Conservation (phyloP, 1,140 invertebrate genomes). For the Lasaia peninsularis region DNA sequence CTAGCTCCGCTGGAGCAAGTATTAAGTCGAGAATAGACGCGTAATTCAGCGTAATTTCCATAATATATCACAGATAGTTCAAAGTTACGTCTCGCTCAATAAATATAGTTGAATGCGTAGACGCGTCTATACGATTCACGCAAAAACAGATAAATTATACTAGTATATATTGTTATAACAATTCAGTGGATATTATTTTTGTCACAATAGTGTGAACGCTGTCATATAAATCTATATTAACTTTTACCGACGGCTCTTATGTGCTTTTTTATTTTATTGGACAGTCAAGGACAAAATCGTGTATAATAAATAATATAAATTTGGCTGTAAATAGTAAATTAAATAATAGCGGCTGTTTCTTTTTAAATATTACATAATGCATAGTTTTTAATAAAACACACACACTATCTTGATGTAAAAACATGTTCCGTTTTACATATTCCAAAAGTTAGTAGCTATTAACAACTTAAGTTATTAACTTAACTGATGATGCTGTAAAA, state of each 20-base stretch:
- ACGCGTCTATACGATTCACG: background rate
- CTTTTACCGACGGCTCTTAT: slow-evolving; percentile 1
- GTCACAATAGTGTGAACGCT: slow-evolving; percentile 15
- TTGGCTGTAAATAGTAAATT: background rate
- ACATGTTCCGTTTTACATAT: too few species aligned
- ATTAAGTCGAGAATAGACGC: too few species aligned
- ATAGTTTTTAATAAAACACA: too few species aligned
- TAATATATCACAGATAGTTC: background rate
- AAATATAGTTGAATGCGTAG: background rate
- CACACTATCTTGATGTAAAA: too few species aligned
- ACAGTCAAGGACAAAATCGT: background rate
- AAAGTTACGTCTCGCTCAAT: background rate
- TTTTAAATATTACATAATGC: too few species aligned
- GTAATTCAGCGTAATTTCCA: background rate
- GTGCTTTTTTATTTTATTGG: background rate
- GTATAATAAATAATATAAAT: background rate
- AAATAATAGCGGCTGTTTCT: background rate
- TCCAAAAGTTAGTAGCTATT: too few species aligned
- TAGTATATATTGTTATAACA: background rate
- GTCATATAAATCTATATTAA: slow-evolving; percentile 39
- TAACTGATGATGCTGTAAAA: too few species aligned
- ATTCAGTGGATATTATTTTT: slow-evolving; percentile 2
- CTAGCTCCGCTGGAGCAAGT: too few species aligned
- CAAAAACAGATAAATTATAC: background rate
- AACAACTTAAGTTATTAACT: too few species aligned